Conservation (phyloP, 2,888 invertebrate genomes). For the Barypeithes pellucidus region DNA sequence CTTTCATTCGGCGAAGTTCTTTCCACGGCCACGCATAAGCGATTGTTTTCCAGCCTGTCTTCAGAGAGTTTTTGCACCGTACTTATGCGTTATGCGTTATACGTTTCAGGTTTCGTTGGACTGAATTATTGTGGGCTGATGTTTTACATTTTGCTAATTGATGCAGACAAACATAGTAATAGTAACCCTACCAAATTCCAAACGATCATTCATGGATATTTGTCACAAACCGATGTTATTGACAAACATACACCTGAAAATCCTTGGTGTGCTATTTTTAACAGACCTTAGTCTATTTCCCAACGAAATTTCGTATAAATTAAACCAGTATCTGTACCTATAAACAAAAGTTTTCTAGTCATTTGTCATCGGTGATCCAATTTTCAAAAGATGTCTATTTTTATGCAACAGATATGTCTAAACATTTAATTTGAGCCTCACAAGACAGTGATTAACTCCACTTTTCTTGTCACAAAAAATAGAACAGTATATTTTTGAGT, state of each 20-base stretch:
- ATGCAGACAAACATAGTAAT: not conserved
- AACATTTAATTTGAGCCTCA: constrained; percentile 38
- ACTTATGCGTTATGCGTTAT: too few relatives aligned
- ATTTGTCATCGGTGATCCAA: constrained; percentile 47
- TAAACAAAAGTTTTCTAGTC: constrained; percentile 43
- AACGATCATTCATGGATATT: constrained; percentile 4
- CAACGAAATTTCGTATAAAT: constrained; percentile 50
- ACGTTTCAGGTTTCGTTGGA: too few relatives aligned
- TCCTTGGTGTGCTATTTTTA: constrained; percentile 64
- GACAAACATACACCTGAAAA: constrained; percentile 59
- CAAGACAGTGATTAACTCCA: constrained; percentile 28
- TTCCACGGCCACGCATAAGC: too few relatives aligned
- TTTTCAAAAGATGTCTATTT: constrained; percentile 48
- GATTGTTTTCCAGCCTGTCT: too few relatives aligned
- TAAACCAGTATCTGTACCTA: constrained; percentile 44
- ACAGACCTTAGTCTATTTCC: constrained; percentile 62
- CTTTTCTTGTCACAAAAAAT: constrained; percentile 17
- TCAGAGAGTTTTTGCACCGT: too few relatives aligned
- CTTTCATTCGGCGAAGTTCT: too few relatives aligned
- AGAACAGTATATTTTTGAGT: constrained; percentile 23
- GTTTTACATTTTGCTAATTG: too few relatives aligned
- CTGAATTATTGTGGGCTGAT: too few relatives aligned
- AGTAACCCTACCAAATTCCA: not conserved
- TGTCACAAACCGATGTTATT: constrained; percentile 32
- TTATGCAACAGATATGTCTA: constrained; percentile 48